Conservation (phyloP, 2,888 invertebrate species). For the Drosophila koepferae region DNA sequence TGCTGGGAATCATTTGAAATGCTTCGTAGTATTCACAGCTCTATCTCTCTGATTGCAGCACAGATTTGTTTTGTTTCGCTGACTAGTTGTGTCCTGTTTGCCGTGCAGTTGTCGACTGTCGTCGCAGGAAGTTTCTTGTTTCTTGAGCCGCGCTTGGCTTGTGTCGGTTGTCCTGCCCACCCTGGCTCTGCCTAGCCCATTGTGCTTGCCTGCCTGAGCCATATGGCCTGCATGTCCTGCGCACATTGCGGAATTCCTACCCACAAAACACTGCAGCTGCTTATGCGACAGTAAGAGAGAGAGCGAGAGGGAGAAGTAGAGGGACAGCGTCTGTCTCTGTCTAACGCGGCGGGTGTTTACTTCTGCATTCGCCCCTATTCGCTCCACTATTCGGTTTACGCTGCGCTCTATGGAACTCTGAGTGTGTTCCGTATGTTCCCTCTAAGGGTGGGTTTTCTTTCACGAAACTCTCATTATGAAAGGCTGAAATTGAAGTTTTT, state of each 20-base stretch:
- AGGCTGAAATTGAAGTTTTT: slow-evolving; percentile 18
- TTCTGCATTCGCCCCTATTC: slow-evolving; percentile 22
- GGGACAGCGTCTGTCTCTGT: slow-evolving; percentile 18
- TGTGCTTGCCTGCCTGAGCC: slow-evolving; percentile 42
- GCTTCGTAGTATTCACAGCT: neutral
- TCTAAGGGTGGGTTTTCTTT: slow-evolving; percentile 44
- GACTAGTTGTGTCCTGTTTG: slow-evolving; percentile 65
- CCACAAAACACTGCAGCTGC: slow-evolving; percentile 64
- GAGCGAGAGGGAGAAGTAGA: slow-evolving; percentile 16
- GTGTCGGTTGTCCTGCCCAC: slow-evolving; percentile 49
- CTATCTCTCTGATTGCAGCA: slow-evolving; percentile 5
- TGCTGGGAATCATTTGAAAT: slow-evolving; percentile 58
- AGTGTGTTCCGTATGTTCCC: neutral
- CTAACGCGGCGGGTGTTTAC: slow-evolving; percentile 41
- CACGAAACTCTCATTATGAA: slow-evolving; percentile 10
- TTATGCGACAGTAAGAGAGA: slow-evolving; percentile 4
- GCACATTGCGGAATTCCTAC: slow-evolving; percentile 76
- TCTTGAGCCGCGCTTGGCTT: slow-evolving; percentile 52
- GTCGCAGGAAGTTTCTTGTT: slow-evolving; percentile 58
- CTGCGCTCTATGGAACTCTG: slow-evolving; percentile 46
- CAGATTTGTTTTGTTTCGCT: slow-evolving; percentile 57
- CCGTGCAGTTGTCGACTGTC: slow-evolving; percentile 54
- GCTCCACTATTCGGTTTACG: slow-evolving; percentile 35
- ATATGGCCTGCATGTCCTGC: slow-evolving; percentile 70
- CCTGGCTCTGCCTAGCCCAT: slow-evolving; percentile 32